Evolutionary conservation across 2,797 vertebrate species (phyloP).

Genomic region (Stomatorhinus walkeri): DNA sequence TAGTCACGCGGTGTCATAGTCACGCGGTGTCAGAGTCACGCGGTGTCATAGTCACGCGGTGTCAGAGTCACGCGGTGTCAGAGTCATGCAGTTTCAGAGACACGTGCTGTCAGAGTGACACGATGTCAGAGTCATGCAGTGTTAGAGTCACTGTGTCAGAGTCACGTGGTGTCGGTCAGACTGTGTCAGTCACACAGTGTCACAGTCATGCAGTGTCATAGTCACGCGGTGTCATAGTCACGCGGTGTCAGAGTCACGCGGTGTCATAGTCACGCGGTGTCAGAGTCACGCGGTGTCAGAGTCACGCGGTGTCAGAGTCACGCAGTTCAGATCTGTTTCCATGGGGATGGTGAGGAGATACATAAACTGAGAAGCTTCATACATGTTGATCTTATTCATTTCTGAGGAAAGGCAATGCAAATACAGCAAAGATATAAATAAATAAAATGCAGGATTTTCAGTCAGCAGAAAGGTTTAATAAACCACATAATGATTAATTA

Average conservation of each 20-base stretch:
- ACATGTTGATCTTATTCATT: conserved; percentile 14
- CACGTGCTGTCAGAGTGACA: no score
- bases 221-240: no score
- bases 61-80: no score
- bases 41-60: no score
- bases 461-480: background rate
- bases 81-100: background rate
- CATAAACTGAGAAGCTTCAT: background rate
- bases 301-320: background rate
- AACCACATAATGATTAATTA: background rate
- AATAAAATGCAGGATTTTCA: background rate
- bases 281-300: no score
- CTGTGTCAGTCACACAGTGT: no score
- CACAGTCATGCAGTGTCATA: no score
- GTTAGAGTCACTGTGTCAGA: background rate
- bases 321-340: conserved; percentile 7
- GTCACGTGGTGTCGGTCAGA: background rate
- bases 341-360: background rate
- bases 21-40: no score
- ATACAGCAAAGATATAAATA: background rate
- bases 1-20: no score
- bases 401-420: background rate
- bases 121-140: no score
- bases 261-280: no score
- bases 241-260: no score